Evolutionary conservation across 1,140 invertebrate genomes (phyloP).

Genomic region (Calosoma granatense): DNA sequence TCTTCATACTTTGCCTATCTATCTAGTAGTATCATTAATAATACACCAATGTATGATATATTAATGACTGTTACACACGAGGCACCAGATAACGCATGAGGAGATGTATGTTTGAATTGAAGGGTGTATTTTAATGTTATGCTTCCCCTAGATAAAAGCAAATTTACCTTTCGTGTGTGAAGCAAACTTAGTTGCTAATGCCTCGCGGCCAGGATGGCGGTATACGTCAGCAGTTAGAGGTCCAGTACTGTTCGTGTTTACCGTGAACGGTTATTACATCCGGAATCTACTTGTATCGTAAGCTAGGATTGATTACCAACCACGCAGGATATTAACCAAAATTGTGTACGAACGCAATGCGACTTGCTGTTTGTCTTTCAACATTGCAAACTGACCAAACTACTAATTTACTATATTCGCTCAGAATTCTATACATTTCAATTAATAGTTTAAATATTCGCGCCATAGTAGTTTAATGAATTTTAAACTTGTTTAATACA

Average conservation of each 20-base stretch:
- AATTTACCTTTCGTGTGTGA: not conserved
- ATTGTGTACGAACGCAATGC: not conserved
- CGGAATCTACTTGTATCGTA: slow-evolving; percentile 11
- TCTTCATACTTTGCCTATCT: no score
- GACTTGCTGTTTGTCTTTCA: no score
- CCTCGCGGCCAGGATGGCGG: not conserved
- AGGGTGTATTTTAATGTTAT: no score
- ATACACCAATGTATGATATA: no score
- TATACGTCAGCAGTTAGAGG: not conserved
- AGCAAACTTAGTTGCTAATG: not conserved
- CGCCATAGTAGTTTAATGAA: not conserved
- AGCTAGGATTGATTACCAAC: slow-evolving; percentile 1
- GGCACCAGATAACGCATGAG: no score
- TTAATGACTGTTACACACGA: no score
- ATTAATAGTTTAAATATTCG: not conserved
- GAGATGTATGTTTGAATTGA: no score
- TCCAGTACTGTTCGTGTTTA: slow-evolving; percentile 15
- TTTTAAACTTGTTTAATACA: no score
- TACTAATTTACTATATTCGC: no score
- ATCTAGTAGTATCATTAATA: no score
- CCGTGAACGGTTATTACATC: slow-evolving; percentile 20
- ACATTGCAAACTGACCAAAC: no score
- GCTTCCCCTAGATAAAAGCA: not conserved
- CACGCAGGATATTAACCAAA: not conserved
- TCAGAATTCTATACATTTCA: no score